Base-by-base conservation (phyloP, 1,140 invertebrate species). In the Hyphantria cunea region DNA sequence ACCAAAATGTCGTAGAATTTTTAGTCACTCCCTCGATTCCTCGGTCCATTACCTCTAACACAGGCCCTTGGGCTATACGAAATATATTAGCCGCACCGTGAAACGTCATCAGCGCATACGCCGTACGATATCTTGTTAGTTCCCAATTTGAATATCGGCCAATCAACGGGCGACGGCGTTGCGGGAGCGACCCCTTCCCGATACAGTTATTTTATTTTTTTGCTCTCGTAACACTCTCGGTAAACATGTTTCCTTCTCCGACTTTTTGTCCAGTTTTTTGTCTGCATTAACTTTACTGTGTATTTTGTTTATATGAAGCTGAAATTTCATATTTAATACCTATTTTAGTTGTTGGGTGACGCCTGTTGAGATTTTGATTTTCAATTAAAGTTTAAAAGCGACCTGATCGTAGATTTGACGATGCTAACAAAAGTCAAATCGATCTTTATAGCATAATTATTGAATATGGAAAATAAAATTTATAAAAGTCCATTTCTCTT, bases 131-230 rank as follows among this genome's bases (percentile, higher is more conserved):
- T 75, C 73, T 80, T 51, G 68, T 82, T 84, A 78, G 53, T 64
- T 55, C 45, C 53, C 79, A 83, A 83, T 83, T 82, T 82, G 80
- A 82, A 85, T 83, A 82, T 82, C 78, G 74, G 83, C 83, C 83
- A 85, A 83, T 83, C 76, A 82, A 77, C 74, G 67, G 44, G 41
- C 77, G 68, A 72, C 72, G 66, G 59, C 56, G 48, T 54, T 58
- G 65, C 44, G 65, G 76, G 78, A 70, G 66, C 69, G 74, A 78
- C 69, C 78, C 79, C 64, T 59, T 60, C 54, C 65, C 39, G 78
- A 83, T 81, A 76, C 72, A 74, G 80, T 83, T 81, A 74, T 71
- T 60, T 50, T 60, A 61, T 71, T 74, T 77, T 25, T 77, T 74
- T 70, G 68, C 66, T 44, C 66, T 60, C 48, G 58, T 39, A 53